These are phyloP conservation scores for Aphelenchoides fujianensis DNA, from an alignment of 1,140 invertebrate species.

Conservation along the genomic window DNA sequence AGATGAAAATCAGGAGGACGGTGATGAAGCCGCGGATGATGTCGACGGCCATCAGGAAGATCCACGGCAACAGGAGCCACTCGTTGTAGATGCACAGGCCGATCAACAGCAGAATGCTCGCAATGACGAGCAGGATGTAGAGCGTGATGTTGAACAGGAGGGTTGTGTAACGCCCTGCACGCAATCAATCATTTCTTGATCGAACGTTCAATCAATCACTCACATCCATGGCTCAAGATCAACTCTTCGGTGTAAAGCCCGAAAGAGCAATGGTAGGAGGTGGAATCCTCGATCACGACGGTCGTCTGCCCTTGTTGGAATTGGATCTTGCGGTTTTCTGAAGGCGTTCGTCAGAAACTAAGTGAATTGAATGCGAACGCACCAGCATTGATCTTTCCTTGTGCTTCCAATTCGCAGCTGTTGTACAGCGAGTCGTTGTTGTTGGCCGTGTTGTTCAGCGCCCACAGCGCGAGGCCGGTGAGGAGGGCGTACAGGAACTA, in stretches of 20 bases:
- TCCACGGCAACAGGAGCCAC: constrained; percentile 60
- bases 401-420: constrained; percentile 56
- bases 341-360: no score
- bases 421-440: constrained; percentile 56
- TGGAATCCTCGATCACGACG: constrained; percentile 57
- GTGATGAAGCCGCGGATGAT: constrained; percentile 59
- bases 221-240: constrained; percentile 52
- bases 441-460: constrained; percentile 50
- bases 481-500: constrained; percentile 57
- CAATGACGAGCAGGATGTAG: constrained; percentile 52
- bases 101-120: constrained; percentile 52
- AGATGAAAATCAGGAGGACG: constrained; percentile 56
- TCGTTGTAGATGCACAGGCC: constrained; percentile 48
- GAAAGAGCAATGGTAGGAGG: constrained; percentile 61
- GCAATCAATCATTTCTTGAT: no score
- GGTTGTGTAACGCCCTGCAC: constrained; percentile 45
- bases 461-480: constrained; percentile 49
- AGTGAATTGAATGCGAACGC: constrained; percentile 19
- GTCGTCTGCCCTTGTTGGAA: constrained; percentile 53
- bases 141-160: constrained; percentile 51
- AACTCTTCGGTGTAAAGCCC: constrained; percentile 61
- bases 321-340: constrained; percentile 56
- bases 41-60: constrained; percentile 54
- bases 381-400: constrained; percentile 55
- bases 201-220: constrained; percentile 25